Percentiles rank a stretch among this genome's conserved stretches.
These are phyloP conservation scores for Girardinus metallicus DNA, from an alignment of 2,797 vertebrate species.

Conservation along the genomic window DNA sequence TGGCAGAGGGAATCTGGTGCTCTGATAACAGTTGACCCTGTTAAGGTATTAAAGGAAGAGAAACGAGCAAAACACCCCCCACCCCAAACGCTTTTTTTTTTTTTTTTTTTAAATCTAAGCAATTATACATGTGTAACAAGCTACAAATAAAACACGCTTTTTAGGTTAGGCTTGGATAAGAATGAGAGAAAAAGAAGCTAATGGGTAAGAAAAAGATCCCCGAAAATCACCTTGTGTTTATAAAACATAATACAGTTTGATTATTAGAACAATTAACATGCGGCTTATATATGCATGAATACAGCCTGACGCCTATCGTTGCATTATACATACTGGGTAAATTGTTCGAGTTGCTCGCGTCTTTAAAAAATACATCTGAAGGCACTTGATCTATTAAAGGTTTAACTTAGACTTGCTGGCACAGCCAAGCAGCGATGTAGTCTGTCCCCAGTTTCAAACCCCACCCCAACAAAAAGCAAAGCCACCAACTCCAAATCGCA, in stretches of 20 bases:
- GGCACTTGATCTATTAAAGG: slow-evolving; percentile 84
- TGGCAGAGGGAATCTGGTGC: background rate
- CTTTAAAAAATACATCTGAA: slow-evolving; percentile 77
- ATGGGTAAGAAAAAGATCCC: slow-evolving; percentile 77
- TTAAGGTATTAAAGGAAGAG: background rate
- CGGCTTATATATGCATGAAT: slow-evolving; percentile 47
- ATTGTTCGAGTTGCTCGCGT: slow-evolving; percentile 68
- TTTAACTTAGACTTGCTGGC: slow-evolving; percentile 83
- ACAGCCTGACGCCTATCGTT: slow-evolving; percentile 58
- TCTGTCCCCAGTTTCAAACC: slow-evolving; percentile 62
- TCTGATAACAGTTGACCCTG: background rate
- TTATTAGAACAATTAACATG: slow-evolving; percentile 66
- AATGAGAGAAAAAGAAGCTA: slow-evolving; percentile 82
- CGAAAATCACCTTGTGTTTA: slow-evolving; percentile 81
- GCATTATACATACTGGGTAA: slow-evolving; percentile 62
- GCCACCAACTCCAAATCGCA: slow-evolving; percentile 58
- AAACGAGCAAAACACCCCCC: background rate
- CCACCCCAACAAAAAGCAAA: slow-evolving; percentile 37
- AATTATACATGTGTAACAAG: slow-evolving; percentile 71
- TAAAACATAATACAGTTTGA: slow-evolving; percentile 76
- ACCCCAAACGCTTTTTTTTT: background rate
- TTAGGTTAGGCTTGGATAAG: slow-evolving; percentile 89
- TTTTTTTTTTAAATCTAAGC: slow-evolving; percentile 67
- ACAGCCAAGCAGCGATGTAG: slow-evolving; percentile 84
- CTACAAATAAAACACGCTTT: slow-evolving; percentile 73